Evolutionary conservation across 2,113 vertebrate species (phyloP).

Genomic region (Neodon shergylaensis): DNA sequence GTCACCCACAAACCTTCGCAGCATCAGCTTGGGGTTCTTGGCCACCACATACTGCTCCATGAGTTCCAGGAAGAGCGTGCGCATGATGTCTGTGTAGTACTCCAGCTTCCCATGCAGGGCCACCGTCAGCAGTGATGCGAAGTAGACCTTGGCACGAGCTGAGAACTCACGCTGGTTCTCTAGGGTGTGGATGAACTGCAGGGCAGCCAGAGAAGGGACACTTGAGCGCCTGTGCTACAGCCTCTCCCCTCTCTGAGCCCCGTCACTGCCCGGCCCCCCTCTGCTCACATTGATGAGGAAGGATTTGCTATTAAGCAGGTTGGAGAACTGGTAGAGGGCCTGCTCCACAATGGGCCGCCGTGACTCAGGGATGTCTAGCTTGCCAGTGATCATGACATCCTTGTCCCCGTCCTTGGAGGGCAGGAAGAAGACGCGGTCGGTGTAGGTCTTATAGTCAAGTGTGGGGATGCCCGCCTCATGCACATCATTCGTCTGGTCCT

Average conservation of each 20-base stretch:
- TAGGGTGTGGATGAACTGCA: constrained; percentile 96
- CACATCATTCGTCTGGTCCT: constrained; percentile 96
- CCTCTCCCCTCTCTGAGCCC: accelerated
- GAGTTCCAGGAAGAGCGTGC: constrained; percentile 95
- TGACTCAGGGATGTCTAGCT: constrained; percentile 92
- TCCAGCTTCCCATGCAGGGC: constrained; percentile 97
- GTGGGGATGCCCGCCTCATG: constrained; percentile 96
- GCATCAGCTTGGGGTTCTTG: constrained; percentile 98
- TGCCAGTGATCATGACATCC: constrained; percentile 95
- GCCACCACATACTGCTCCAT: constrained; percentile 97
- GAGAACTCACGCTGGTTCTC: constrained; percentile 96
- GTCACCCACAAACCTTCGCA: constrained; percentile 90
- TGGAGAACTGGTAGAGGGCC: constrained; percentile 97
- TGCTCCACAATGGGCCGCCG: constrained; percentile 91
- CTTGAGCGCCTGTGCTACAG: accelerated
- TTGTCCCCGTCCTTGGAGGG: constrained; percentile 94
- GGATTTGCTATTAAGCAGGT: constrained; percentile 98
- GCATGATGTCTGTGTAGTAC: constrained; percentile 98
- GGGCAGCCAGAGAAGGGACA: accelerated
- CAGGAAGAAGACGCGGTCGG: constrained; percentile 96
- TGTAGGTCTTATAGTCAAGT: constrained; percentile 96
- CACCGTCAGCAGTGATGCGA: constrained; percentile 96
- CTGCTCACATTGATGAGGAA: constrained; percentile 95
- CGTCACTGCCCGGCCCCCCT: accelerated
- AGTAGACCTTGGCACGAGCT: constrained; percentile 93